Conservation (phyloP, 2,888 invertebrate genomes). For the Chrysotoxum bicinctum region DNA sequence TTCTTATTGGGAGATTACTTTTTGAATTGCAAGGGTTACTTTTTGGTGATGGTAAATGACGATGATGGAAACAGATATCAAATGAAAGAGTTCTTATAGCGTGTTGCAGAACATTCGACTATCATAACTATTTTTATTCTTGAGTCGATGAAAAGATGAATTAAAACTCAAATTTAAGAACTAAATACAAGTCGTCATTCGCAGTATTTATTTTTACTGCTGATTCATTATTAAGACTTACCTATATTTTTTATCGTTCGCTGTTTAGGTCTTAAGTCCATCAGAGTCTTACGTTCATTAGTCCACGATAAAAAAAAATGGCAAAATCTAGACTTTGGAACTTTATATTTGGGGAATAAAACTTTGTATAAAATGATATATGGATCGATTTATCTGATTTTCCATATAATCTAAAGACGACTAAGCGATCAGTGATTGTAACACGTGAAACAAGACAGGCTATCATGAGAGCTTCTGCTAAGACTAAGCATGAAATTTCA, state of each 20-base stretch:
- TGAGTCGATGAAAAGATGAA: too few species aligned
- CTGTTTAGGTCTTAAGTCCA: slow-evolving; percentile 5
- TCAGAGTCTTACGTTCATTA: not conserved
- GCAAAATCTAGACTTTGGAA: slow-evolving; percentile 1
- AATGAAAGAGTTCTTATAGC: too few species aligned
- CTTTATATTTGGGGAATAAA: not conserved
- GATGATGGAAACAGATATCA: too few species aligned
- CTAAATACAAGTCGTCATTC: too few species aligned
- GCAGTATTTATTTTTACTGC: not conserved
- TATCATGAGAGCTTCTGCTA: not conserved
- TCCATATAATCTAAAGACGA: not conserved
- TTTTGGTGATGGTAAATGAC: not conserved
- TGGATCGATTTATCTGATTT: not conserved
- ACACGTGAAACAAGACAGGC: too few species aligned
- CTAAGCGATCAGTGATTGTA: too few species aligned
- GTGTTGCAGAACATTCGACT: too few species aligned
- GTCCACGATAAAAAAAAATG: slow-evolving; percentile 17
- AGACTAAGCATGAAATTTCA: not conserved
- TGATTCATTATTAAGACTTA: not conserved
- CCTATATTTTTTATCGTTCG: not conserved
- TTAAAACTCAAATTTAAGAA: too few species aligned
- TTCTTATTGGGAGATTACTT: not conserved
- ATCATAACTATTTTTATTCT: too few species aligned
- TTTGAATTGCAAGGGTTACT: not conserved
- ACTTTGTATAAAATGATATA: not conserved